Evolutionary conservation across 2,888 invertebrate species (phyloP), one percentile per base, ranked within the genome.

Genomic region (Drosophila paracracens): DNA sequence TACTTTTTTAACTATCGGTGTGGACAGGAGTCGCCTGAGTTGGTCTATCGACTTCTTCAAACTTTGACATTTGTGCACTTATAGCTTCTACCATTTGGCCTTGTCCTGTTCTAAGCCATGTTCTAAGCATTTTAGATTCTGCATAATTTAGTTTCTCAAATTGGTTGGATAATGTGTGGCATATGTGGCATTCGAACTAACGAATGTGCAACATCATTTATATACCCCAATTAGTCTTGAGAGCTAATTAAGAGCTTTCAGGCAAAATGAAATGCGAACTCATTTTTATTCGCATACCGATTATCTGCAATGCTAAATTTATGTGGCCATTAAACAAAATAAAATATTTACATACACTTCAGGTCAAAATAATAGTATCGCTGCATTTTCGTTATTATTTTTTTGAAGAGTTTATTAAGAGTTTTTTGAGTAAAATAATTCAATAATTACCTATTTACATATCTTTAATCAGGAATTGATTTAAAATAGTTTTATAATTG

Each of bases 31-130:
- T 7, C 2, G 27, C n/a, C 27, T 64, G 46, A 40, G 40, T 48
- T 46, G 65, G 52, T 67, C 72, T 82, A 70, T 79, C 79, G 81
- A 81, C 77, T 74, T 63, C 35, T 66, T 38, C 67, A 63, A 77
- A 69, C 79, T 83, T 69, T 72, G 84, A 64, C 84, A 82, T 82
- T 82, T 78, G 70, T 62, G 76, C 65, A 52, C 66, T 82, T 71
- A 64, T 62, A 74, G 59, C 72, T 76, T 76, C 68, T 70, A 70
- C 52, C 69, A 46, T 65, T 72, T 64, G 36, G 53, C 29, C 40
- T 46, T 7, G 52, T 38, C 25, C 27, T 13, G 25, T 36, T 27
- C 18, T 36, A 33, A 40, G 8, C 50, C 40, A 52, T 58, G 83
- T 74, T 85, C 83, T 83, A 85, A 82, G 68, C 83, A 83, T 81